Conservation (phyloP, 2,113 vertebrate genomes). For the Odocoileus hemionus region DNA sequence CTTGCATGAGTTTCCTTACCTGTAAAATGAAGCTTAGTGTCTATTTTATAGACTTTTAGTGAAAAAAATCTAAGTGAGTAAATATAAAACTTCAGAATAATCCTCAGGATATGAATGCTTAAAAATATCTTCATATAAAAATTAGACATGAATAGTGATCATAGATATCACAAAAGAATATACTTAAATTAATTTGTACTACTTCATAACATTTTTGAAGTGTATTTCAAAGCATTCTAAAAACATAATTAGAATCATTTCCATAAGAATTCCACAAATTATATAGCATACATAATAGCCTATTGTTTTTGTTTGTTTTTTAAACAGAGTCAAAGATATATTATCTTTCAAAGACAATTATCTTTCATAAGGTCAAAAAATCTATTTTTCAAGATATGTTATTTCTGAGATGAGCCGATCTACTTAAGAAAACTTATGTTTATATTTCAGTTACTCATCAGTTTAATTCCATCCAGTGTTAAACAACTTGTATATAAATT, state of each 20-base stretch:
- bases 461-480: background rate
- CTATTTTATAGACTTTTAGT: background rate
- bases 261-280: background rate
- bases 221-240: background rate
- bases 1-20: background rate
- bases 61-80: background rate
- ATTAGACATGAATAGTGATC: background rate
- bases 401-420: background rate
- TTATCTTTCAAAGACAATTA: slow-evolving; percentile 7
- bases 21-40: background rate
- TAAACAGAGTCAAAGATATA: background rate
- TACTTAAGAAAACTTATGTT: background rate
- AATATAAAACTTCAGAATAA: background rate
- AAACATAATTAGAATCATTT: background rate
- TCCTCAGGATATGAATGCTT: background rate
- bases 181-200: background rate
- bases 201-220: background rate
- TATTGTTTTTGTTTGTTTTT: background rate
- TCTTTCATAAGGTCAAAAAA: background rate
- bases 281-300: background rate
- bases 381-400: background rate
- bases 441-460: background rate
- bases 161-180: background rate
- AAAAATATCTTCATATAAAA: background rate
- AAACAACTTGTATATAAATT: background rate